Evolutionary conservation across 2,888 invertebrate species (phyloP), one percentile per base, ranked within the genome.

Genomic region (Fragum fragum): DNA sequence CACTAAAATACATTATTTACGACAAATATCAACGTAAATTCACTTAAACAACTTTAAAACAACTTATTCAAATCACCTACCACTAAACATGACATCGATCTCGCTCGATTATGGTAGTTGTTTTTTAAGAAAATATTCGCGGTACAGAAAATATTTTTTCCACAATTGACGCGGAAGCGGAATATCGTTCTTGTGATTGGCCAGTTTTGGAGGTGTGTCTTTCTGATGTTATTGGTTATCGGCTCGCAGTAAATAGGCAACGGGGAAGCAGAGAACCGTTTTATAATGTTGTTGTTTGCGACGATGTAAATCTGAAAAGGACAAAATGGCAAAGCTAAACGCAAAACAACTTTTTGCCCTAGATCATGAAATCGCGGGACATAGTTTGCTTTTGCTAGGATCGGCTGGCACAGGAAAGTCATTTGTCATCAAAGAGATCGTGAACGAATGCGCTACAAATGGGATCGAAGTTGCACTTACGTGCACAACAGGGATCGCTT

Each of bases 301-400:
- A 57, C 7, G n/a, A 23, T 3, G 57, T 21, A 14, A 57, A 57
- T 3, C 57, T 39, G 23, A 32, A 23, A 23, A 11, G 16, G 18
- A 23, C 23, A 57, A 57, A 57, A 57, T 57, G 57, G 21, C 57
- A 3, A 21, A 26, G 5, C 71, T 79, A 23, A 79, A 71, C 39
- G 72, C 21, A 55, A 66, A 76, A 73, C 81, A 81, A 36, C 21
- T 16, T 63, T 14, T 3, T 11, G 76, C 81, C 26, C 52, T 81
- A 11, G 29, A 73, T n/a, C 59, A 73, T 61, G 76, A 73, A 5
- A 18, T 29, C 7, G 6, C 21, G 42, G 73, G 73, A n/a, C 73
- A 73, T 26, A 73, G 29, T 73, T 7, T 73, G 7, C 14, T 63
- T 1, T 23, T 73, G 5, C 2, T n/a, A 16, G 73, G 63, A 21